These are phyloP conservation scores for Bombus consobrinus DNA, from an alignment of 1,140 invertebrate genomes.

Conservation along the genomic window DNA sequence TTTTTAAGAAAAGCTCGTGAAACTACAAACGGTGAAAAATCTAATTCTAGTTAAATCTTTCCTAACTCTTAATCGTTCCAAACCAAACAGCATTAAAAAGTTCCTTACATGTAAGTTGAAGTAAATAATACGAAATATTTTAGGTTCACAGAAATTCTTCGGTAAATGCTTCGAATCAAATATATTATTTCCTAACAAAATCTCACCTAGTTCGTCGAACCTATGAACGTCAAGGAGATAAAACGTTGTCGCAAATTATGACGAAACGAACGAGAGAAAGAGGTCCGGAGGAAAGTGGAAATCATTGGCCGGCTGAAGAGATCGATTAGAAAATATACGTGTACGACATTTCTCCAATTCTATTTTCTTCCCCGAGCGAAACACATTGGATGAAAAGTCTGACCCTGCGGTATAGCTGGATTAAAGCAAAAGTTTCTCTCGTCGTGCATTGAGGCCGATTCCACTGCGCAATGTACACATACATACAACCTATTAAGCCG, in stretches of 20 bases:
- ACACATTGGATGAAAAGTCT: slow-evolving; percentile 33
- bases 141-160: too few relatives aligned
- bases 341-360: slow-evolving; percentile 57
- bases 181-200: background rate
- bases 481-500: slow-evolving; percentile 7
- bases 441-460: background rate
- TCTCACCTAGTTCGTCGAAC: background rate
- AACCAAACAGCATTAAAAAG: too few relatives aligned
- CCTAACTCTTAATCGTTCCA: too few relatives aligned
- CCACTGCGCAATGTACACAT: background rate
- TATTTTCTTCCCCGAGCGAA: background rate
- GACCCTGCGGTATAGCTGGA: slow-evolving; percentile 13
- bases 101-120: too few relatives aligned
- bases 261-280: slow-evolving; percentile 6
- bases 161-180: background rate
- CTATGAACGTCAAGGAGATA: background rate
- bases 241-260: background rate
- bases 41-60: too few relatives aligned
- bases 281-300: slow-evolving; percentile 53
- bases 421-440: slow-evolving; percentile 45
- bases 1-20: too few relatives aligned
- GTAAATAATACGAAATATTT: too few relatives aligned
- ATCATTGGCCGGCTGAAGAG: slow-evolving; percentile 2
- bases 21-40: background rate
- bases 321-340: slow-evolving; percentile 49